Base-by-base conservation (phyloP, 2,888 invertebrate species). In the Hydroisotoma schaefferi region DNA sequence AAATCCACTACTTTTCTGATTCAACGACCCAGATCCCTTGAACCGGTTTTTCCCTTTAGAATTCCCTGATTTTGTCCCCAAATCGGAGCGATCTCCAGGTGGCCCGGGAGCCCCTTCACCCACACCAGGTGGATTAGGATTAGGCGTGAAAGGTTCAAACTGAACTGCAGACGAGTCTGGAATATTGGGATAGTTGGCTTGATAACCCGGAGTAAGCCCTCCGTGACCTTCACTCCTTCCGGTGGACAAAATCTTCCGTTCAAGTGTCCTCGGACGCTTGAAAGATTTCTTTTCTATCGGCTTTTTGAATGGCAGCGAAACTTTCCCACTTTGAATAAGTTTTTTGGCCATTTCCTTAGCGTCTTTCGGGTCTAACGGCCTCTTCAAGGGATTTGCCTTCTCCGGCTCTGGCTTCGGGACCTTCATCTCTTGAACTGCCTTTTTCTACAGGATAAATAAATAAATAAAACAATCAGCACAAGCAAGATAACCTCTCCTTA, bases 311-410 rank as follows among this genome's bases (percentile, higher is more conserved):
- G 88, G 88, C 0, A 91, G 89, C 57, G 87, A 86, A 70, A 93
- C 90, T 53, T 90, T 93, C 10, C 95, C 95, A 67, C 92, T 90
- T 78, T 92, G 92, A 2, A 95, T 85, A n/a, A 95, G 79, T 76
- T 94, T 95, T 58, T 94, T 88, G 0, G 94, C 95, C 26, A 94
- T 90, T 80, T 95, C 94, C 47, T 93, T 85, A 2, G 95, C 94
- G 81, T 94, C 94, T 59, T 92, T 83, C 0, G 90, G 91, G 79
- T 93, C 92, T 4, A 90, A 86, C 0, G 90, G 89, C 23, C 92
- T 82, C 76, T 94, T 94, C 57, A 88, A 82, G 1, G 89, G 87
- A 26, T 74, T 75, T 10, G 79, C 77, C 71, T 90, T 88, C 75
- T 93, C 93, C 0, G 89, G 87, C 76, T 94, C 94, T 66, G 88